Evolutionary conservation across 2,797 vertebrate genomes (phyloP).

Genomic region (Argyrosomus regius): DNA sequence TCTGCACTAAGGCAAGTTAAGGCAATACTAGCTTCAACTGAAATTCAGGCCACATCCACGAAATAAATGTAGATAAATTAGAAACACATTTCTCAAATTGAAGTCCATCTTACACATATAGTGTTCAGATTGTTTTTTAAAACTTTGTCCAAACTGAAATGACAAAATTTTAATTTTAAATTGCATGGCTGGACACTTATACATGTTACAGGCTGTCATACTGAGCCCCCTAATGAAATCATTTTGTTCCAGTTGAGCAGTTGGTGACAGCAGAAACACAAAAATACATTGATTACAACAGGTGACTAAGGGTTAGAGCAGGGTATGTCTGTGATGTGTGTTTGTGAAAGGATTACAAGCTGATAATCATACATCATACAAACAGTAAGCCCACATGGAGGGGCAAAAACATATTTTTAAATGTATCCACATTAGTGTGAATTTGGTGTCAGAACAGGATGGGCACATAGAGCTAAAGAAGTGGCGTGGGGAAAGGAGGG

Average conservation of each 20-base stretch:
- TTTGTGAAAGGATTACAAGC: not conserved
- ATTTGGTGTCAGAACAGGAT: conserved; percentile 3
- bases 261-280: not conserved
- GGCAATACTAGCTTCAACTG: not conserved
- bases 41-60: conserved; percentile 11
- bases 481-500: conserved; percentile 12
- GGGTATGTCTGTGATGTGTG: not conserved
- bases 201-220: not conserved
- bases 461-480: conserved; percentile 28
- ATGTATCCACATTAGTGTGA: not conserved
- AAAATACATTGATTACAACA: not conserved
- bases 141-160: not conserved
- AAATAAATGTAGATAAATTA: not conserved
- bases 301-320: not conserved
- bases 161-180: too few species aligned
- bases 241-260: not conserved
- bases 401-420: conserved; percentile 1
- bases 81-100: not conserved
- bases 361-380: not conserved
- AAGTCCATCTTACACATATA: not conserved
- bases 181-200: not conserved
- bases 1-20: too few species aligned
- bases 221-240: not conserved
- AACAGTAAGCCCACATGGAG: not conserved
- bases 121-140: not conserved